Base-by-base conservation (phyloP, 2,113 vertebrate species). In the Bufo gargarizans region DNA sequence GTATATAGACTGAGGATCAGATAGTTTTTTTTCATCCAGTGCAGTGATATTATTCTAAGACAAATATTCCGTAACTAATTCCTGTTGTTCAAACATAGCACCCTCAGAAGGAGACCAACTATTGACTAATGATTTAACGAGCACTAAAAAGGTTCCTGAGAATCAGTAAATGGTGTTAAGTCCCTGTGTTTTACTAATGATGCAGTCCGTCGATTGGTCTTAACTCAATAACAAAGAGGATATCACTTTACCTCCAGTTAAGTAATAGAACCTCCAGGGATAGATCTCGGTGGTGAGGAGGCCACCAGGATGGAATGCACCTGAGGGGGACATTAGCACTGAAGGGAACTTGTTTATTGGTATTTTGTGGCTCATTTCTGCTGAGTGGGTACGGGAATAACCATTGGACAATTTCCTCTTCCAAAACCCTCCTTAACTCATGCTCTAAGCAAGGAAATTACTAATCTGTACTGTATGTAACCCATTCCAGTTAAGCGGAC, bases 261-360 rank as follows among this genome's bases (percentile, higher is more conserved):
- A 50, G n/a, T 90, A 91, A 90, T 91, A 87, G 88, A 89, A 87
- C 90, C 91, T 90, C 90, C 74, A 91, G 91, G 90, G 86, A 89
- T 86, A 55, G 78, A 86, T 77, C 85, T 82, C 90, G 81, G 90
- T 90, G 80, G 88, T 89, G 90, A 89, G 69, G 74, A 89, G 92
- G 91, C 90, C 89, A 92, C 92, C 91, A n/a, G 87, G 92, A 89
- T 92, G 93, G 93, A 93, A 93, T 93, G 91, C 88, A 90, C 93
- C 91, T 0, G 56, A 90, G 92, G 93, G 85, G 74, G 87, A 77
- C 50, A 86, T 89, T 90, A 92, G 88, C 87, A 90, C 89, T 80
- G 22, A 89, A 71, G 91, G 77, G 90, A 91, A 91, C 89, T 90
- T 90, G 89, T 90, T 93, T 93, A 90, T 90, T 90, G 90, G 72